Conservation (phyloP, 2,797 vertebrate genomes). For the Semotilus atromaculatus region DNA sequence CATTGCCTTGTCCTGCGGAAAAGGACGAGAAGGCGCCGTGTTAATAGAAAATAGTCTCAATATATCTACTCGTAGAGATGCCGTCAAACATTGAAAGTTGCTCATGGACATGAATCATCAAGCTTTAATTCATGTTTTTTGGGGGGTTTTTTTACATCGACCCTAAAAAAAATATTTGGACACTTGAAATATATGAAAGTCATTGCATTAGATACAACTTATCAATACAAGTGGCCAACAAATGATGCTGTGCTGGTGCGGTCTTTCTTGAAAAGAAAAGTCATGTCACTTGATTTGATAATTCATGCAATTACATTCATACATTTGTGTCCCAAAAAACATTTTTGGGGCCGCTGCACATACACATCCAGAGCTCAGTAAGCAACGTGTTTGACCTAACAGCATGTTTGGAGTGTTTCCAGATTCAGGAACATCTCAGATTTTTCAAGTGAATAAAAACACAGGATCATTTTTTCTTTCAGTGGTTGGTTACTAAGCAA, state of each 20-base stretch:
- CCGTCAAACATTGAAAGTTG: background rate
- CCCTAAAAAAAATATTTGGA: background rate
- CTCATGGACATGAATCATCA: constrained; percentile 22
- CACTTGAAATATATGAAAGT: background rate
- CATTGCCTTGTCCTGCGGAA: constrained; percentile 91
- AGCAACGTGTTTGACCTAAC: background rate
- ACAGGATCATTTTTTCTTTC: constrained; percentile 64
- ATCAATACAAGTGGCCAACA: background rate
- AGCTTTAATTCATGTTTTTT: constrained; percentile 31
- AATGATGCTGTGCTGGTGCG: background rate
- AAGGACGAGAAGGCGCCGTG: constrained; percentile 38
- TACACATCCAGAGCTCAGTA: background rate
- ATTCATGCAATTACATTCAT: background rate
- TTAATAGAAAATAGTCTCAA: constrained; percentile 22
- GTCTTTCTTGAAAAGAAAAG: background rate
- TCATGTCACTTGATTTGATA: background rate
- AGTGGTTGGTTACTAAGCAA: constrained; percentile 79
- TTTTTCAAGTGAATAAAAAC: constrained; percentile 19
- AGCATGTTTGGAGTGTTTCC: constrained; percentile 29
- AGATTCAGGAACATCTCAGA: constrained; percentile 29
- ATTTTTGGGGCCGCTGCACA: background rate
- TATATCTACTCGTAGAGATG: background rate
- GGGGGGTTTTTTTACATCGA: background rate
- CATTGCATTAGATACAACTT: background rate
- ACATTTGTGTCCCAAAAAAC: background rate